A percentile compares a stretch with the other conserved stretches of the same genome.
phyloP scores from a whole-genome alignment of 1,140 invertebrate species.

The Temnothorax longispinosus region DNA sequence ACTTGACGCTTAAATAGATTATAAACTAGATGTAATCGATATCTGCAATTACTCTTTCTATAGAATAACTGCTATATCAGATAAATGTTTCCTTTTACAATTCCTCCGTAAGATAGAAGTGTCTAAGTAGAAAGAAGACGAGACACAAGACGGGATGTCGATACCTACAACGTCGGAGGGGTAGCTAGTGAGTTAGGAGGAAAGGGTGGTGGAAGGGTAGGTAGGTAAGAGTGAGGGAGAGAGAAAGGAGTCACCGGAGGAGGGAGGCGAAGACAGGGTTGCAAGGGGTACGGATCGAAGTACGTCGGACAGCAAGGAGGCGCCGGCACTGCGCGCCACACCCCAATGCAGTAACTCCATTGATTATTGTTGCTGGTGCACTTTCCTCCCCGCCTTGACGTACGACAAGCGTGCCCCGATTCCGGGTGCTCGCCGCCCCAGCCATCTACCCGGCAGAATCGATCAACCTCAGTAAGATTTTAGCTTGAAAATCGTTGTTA shows the following conservation, averaged over 20 bases:
- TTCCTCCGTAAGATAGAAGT: conserved; percentile 36
- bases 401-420: conserved; percentile 70
- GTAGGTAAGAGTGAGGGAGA: conserved; percentile 13
- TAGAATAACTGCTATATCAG: neutral
- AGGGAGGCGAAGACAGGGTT: conserved; percentile 68
- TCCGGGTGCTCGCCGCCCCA: conserved; percentile 53
- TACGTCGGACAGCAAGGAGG: conserved; percentile 82
- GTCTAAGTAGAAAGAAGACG: conserved; percentile 65
- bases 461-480: conserved; percentile 47
- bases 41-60: conserved; percentile 18
- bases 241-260: conserved; percentile 40
- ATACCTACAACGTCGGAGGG: conserved; percentile 63
- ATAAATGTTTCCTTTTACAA: conserved; percentile 15
- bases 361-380: conserved; percentile 82
- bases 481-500: neutral
- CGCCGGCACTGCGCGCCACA: conserved; percentile 81
- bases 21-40: neutral
- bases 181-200: conserved; percentile 36
- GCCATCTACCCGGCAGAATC: conserved; percentile 47
- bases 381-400: conserved; percentile 71
- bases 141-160: conserved; percentile 72
- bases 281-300: conserved; percentile 81
- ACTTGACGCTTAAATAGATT: neutral
- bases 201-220: conserved; percentile 42
- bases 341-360: conserved; percentile 83